Base-by-base conservation (phyloP, 2,113 vertebrate species). In the Tinamus guttatus region DNA sequence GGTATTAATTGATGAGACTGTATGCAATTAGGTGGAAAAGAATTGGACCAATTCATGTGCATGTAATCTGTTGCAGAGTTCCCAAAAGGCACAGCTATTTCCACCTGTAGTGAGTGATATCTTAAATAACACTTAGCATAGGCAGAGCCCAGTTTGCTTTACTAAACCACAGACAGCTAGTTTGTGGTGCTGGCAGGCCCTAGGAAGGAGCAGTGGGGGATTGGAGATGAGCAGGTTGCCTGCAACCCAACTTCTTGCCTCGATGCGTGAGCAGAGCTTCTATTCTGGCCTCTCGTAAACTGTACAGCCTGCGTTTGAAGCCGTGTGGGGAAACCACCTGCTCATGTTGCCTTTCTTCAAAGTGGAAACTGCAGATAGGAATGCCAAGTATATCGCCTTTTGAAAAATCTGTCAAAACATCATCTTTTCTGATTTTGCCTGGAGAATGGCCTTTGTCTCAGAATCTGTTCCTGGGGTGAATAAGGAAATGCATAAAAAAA, bases 401-500 rank as follows among this genome's bases (percentile, higher is more conserved):
- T 73, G 85, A 69, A 68, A 90, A 90, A 90, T 63, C 56, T 52
- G 64, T 84, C 77, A 95, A 90, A 94, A 78, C 52, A 62, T 12
- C 8, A 47, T 47, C 19, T 52, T 28, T 25, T 43, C 27, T 14
- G 17, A 62, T 70, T 89, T 70, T 89, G 80, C 52, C 65, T 64
- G 77, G 69, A 68, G 77, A 92, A 28, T 34, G 92, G 79, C 81
- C 94, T 89, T 92, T 95, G 73, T 73, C 69, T 90, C 74, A 93
- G 88, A 92, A 89, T 70, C 78, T 94, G 56, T 89, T 95, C 27
- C 58, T 58, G 75, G 94, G 65, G 93, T 95, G 94, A 94, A 96
- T 96, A 96, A 95, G 94, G 94, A 97, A 97, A 95, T 96, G 87
- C 81, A 96, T 77, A 89, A 94, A 95, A 94, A 95, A 97, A 96